Conservation (phyloP, 1,140 invertebrate genomes). For the Macrobrachium nipponense region DNA sequence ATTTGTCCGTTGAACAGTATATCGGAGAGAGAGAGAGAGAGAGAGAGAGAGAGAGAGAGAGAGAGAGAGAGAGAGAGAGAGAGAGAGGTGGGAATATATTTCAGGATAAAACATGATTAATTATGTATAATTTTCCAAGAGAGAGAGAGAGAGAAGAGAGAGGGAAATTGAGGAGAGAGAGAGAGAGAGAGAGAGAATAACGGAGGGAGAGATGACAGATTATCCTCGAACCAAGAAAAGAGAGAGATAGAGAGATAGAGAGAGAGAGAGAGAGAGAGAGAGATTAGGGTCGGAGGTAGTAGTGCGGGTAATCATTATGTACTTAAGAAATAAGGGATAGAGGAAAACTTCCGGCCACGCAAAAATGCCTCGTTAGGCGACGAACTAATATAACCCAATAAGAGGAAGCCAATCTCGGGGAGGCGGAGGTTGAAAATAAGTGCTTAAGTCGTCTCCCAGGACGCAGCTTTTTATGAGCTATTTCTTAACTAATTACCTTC, state of each 20-base stretch:
- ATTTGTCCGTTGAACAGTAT: background rate
- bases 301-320: background rate
- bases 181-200: no score
- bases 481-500: no score
- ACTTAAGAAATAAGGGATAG: background rate
- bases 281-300: background rate
- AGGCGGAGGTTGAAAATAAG: background rate
- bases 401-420: background rate
- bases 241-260: no score
- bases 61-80: slow-evolving; percentile 4
- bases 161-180: no score
- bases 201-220: no score
- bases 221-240: no score
- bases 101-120: background rate
- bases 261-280: background rate
- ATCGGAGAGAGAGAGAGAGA: background rate
- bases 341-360: background rate
- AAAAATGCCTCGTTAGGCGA: no score
- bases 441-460: no score
- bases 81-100: background rate
- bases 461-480: no score
- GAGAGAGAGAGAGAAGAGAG: no score
- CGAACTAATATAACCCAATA: no score
- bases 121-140: no score
- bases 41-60: background rate